Percentiles rank a stretch among this genome's conserved stretches.
phyloP scores from a whole-genome alignment of 2,113 vertebrate species.

The Trachemys scripta region DNA sequence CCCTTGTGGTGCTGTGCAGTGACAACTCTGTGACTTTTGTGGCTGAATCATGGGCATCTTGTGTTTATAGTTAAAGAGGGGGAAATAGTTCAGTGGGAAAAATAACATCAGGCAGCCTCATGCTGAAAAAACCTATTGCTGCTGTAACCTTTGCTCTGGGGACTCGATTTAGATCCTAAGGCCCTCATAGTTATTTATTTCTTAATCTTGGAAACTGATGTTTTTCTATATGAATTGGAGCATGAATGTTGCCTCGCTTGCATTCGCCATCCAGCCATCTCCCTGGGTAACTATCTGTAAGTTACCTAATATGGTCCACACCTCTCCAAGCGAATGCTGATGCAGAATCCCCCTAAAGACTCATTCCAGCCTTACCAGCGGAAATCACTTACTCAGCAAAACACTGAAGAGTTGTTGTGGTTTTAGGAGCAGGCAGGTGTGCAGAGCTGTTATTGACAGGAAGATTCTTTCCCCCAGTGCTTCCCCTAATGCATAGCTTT shows the following conservation, averaged over 20 bases:
- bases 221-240: background rate
- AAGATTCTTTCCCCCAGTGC: background rate
- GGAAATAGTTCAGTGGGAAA: slow-evolving; percentile 30
- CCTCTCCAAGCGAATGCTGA: background rate
- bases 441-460: background rate
- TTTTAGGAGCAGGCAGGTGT: background rate
- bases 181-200: slow-evolving; percentile 14
- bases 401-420: background rate
- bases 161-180: slow-evolving; percentile 60
- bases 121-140: slow-evolving; percentile 61
- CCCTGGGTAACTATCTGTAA: background rate
- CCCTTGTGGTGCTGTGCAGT: background rate
- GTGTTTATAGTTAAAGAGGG: background rate
- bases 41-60: background rate
- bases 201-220: background rate
- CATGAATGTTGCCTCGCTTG: background rate
- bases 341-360: background rate
- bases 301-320: accelerated
- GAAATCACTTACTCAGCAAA: background rate
- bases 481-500: background rate
- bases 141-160: slow-evolving; percentile 47
- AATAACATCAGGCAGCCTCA: slow-evolving; percentile 1
- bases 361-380: background rate
- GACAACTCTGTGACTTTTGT: accelerated
- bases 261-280: accelerated